Evolutionary conservation across 2,888 invertebrate genomes (phyloP).

Genomic region (Seira ritae): DNA sequence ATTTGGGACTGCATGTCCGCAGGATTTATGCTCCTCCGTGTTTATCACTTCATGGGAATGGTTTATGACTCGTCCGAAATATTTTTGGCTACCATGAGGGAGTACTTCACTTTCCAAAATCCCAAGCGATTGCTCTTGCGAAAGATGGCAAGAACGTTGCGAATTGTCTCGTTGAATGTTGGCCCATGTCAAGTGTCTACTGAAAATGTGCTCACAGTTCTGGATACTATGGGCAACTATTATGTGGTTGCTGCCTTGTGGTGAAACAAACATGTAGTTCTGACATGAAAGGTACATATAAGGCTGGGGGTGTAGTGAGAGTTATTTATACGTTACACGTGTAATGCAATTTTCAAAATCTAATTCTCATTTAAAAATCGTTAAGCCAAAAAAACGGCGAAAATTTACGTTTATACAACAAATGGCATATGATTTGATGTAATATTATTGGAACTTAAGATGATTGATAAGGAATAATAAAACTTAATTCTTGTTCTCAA

Average conservation of each 20-base stretch:
- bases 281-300: too few species aligned
- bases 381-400: too few species aligned
- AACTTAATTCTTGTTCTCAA: too few species aligned
- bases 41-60: conserved; percentile 23
- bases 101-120: not conserved
- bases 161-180: conserved; percentile 18
- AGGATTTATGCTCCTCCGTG: conserved; percentile 16
- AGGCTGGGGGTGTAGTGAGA: too few species aligned
- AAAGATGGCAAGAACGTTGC: not conserved
- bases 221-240: conserved; percentile 36
- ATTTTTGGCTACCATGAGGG: not conserved
- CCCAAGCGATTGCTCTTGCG: not conserved
- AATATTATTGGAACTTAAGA: too few species aligned
- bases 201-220: conserved; percentile 14
- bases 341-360: too few species aligned
- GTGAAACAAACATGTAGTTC: too few species aligned
- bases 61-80: not conserved
- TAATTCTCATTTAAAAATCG: too few species aligned
- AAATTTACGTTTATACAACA: too few species aligned
- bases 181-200: conserved; percentile 27
- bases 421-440: too few species aligned
- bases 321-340: too few species aligned
- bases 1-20: conserved; percentile 25
- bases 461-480: too few species aligned
- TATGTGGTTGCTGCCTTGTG: conserved; percentile 42